Base-by-base conservation (phyloP, 2,797 vertebrate species). In the Lutjanus campechanus region DNA sequence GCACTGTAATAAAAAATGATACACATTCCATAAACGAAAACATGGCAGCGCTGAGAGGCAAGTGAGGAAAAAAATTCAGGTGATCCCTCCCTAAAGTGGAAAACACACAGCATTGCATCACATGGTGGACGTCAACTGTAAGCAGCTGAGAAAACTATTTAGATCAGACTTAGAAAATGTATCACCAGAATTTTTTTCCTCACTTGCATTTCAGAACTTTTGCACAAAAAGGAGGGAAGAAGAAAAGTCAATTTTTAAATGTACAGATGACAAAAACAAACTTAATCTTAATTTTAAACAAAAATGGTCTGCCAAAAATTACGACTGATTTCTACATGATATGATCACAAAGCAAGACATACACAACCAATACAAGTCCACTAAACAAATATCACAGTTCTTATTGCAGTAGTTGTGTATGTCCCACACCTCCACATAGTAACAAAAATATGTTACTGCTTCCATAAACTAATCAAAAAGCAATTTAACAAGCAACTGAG, bases 291-390 rank as follows among this genome's bases (percentile, higher is more conserved):
- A 36, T 36, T 5, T 36, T n/a, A 68, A 9, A 55, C 11, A 67
- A n/a, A 61, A 17, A 49, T 11, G 15, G 4, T 54, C 44, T 49
- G 44, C 11, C 11, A 36, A 5, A 36, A 36, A 16, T 56, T 25
- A 19, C 1, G 5, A 54, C 11, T 1, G 36, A n/a, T 58, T 50
- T 58, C 36, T 22, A 47, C 22, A 17, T 73, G 4, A 53, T 69
- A 68, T 53, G 44, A 41, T 55, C 13, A 74, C 12, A 62, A 74
- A 58, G 55, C 49, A 72, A 40, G 17, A 77, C 67, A 78, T 54
- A 72, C 20, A 76, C 74, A 78, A 80, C 73, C 22, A 81, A 36
- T 53, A 46, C 29, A 6, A 69, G 29, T 74, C 63, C 51, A 73
- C 25, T 50, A 41, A 54, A 59, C 11, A 51, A 61, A 54, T 8